Evolutionary conservation across 2,888 invertebrate genomes (phyloP), one percentile per base, ranked within the genome.

Genomic region (Cryptus armator): DNA sequence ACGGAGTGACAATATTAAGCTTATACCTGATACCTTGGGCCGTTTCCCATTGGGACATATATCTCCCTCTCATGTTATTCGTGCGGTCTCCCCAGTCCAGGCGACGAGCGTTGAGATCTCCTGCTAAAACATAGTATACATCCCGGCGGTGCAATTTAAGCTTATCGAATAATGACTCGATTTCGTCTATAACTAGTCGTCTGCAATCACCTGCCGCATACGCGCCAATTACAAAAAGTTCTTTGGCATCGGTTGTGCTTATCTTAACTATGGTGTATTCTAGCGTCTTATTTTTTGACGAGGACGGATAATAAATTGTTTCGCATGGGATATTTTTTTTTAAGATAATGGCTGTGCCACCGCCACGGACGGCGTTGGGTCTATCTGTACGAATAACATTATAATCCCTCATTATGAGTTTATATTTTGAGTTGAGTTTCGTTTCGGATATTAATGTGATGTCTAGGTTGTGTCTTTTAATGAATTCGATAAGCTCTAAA

Each of bases 181-280:
- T 10, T 44, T 81, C 81, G 10, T 29, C 6, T 1, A 67, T n/a
- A 7, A 81, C 75, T 14, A 53, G 5, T 9, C 9, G 14, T 1
- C 46, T 67, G 46, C 14, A 14, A 7, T 10, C 2, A 14, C 14
- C 14, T 1, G 46, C 14, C 3, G 12, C 46, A 46, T 46, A 46
- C 2, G 14, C 24, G 16, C 56, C 44, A 12, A 75, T 53, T 10
- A 81, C 48, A n/a, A 9, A 75, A n/a, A 75, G 7, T 10, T 68
- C 48, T 12, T 10, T 56, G 3, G 7, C 14, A 1, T n/a, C 0
- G 0, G 6, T 7, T 4, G 53, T 5, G 12, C n/a, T 19, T 10
- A 75, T 9, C 37, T 81, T 68, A 6, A 75, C 44, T 12, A 68
- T 59, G 0, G 81, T 59, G 3, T 56, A 75, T 68, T 81, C 75